Evolutionary conservation across 1,140 invertebrate genomes (phyloP).

Genomic region (Caenorhabditis inopinata): DNA sequence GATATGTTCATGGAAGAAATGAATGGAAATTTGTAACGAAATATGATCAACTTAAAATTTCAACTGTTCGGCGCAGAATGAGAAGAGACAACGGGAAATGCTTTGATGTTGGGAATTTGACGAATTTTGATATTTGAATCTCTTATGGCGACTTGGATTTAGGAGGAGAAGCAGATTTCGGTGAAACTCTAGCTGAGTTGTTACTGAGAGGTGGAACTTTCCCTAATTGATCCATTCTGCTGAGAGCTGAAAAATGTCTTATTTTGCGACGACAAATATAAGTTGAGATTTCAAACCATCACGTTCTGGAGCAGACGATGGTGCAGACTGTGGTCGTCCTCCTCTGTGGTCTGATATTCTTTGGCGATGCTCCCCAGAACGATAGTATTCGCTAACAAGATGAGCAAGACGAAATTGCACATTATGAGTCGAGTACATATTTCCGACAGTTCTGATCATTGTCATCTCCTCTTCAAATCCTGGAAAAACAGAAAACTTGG

Average conservation of each 20-base stretch:
- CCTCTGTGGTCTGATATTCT: neutral
- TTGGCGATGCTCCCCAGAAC: neutral
- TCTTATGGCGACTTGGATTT: constrained; percentile 6
- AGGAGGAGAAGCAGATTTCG: neutral
- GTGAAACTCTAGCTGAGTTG: neutral
- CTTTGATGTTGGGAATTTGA: neutral
- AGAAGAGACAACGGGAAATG: neutral
- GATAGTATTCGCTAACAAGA: constrained; percentile 39
- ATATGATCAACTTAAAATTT: neutral
- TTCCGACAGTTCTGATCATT: constrained; percentile 67
- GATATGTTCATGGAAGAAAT: neutral
- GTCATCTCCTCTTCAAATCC: constrained; percentile 46
- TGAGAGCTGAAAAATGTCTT: neutral
- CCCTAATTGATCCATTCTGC: neutral
- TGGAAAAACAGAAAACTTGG: neutral
- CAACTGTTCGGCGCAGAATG: neutral
- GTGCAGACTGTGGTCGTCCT: constrained; percentile 1
- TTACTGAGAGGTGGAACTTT: neutral
- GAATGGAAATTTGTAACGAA: neutral
- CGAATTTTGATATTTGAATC: too few relatives aligned
- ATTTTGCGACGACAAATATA: neutral
- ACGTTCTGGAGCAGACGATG: neutral
- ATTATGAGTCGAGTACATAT: constrained; percentile 67
- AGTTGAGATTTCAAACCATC: neutral
- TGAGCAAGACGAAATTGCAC: constrained; percentile 40